Base-by-base conservation (phyloP, 2,797 vertebrate species). In the Tympanoctomys barrerae region DNA sequence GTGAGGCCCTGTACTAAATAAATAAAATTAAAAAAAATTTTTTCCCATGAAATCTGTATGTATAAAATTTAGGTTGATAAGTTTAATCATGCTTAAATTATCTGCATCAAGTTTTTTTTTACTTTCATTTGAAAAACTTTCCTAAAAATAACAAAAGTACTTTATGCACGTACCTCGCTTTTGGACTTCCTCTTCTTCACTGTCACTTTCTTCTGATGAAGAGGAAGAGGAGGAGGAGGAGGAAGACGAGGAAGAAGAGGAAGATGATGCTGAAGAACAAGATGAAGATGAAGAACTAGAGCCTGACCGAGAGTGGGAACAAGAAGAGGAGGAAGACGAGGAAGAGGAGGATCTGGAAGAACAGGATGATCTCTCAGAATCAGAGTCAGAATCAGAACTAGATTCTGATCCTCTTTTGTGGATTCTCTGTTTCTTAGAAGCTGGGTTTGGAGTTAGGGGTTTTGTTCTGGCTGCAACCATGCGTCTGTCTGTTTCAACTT, bases 401-500 rank as follows among this genome's bases (percentile, higher is more conserved):
- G 99, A 99, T 93, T 99, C 99, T 80, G 99, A 98, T 46, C 99
- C 99, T 94, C 99, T 98, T 98, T 99, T 99, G 96, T 98, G 96
- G 97, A 99, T 99, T 98, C 99, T 99, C 97, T 99, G 99, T 97
- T 99, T 99, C 98, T 99, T 99, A 97, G 99, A 99, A 36, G 99
- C 98, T n/a, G 99, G 98, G 97, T 99, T 99, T 64, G 99, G 99
- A 9, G 99, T 99, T 66, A 99, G 99, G 8, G 99, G 99, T 93
- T 99, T 99, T 91, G 99, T 99, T 97, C 99, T 98, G 57, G 99
- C 99, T 21, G 99, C 99, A 96, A 99, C 99, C 99, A 99, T 99
- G 94, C 99, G 99, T 62, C 98, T 99, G 97, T 99, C 99, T 5
- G 95, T 98, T 85, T 99, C 99, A 70, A 89, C 97, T 87, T 98